phyloP scores from a whole-genome alignment of 2,888 invertebrate genomes.

The Spilarctia lutea region DNA sequence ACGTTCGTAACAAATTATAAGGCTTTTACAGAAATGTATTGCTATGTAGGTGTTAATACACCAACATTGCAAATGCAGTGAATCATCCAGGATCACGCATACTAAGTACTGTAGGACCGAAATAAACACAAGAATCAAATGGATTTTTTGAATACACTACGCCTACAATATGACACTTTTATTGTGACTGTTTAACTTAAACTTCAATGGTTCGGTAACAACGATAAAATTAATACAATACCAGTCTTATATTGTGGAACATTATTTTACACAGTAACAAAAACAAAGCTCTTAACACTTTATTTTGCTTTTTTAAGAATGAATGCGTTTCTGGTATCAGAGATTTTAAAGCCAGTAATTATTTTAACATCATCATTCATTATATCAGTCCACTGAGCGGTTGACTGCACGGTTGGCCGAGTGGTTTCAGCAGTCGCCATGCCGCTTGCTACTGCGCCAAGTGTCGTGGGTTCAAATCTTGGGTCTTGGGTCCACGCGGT shows the following conservation, averaged over 20 bases:
- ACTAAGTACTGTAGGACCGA: neutral
- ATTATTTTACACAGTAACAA: neutral
- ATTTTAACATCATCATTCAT: neutral
- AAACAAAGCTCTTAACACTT: neutral
- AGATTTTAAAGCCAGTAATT: neutral
- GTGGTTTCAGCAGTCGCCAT: no score
- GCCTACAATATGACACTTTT: neutral
- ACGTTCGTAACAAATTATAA: neutral
- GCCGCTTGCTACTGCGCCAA: no score
- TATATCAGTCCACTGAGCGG: no score
- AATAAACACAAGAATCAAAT: neutral
- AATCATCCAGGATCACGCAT: constrained; percentile 7
- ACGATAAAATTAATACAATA: neutral
- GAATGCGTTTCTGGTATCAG: neutral
- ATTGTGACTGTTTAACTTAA: neutral
- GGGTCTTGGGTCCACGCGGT: no score
- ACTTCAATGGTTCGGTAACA: neutral
- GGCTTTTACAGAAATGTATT: constrained; percentile 1
- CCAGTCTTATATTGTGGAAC: neutral
- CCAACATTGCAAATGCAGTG: constrained; percentile 1
- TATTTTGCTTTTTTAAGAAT: neutral
- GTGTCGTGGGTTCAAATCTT: no score
- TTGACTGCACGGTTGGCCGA: no score
- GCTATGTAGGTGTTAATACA: constrained; percentile 6
- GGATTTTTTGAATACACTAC: neutral